phyloP scores from a whole-genome alignment of 1,140 invertebrate species.

The Popillia japonica region DNA sequence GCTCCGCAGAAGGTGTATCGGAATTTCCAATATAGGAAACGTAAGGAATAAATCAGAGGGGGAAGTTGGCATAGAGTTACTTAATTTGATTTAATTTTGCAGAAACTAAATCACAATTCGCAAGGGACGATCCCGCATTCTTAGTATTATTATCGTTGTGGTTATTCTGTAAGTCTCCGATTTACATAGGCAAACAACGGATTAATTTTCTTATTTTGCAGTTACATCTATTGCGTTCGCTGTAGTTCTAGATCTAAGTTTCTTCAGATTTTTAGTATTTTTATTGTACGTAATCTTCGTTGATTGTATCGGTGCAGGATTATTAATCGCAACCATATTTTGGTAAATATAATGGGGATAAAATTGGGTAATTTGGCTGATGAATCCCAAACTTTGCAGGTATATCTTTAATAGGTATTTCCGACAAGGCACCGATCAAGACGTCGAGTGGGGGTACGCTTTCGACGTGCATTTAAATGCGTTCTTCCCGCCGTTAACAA shows the following conservation, averaged over 20 bases:
- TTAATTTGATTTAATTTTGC: constrained; percentile 59
- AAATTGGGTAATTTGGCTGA: too few species aligned
- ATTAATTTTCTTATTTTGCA: constrained; percentile 62
- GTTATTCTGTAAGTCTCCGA: constrained; percentile 81
- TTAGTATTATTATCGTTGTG: constrained; percentile 90
- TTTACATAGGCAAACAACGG: constrained; percentile 3
- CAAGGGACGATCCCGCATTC: constrained; percentile 98
- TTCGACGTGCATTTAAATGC: constrained; percentile 99
- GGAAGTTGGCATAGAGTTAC: not conserved
- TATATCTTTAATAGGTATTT: constrained; percentile 90
- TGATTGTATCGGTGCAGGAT: constrained; percentile 90
- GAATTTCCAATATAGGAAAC: constrained; percentile 98
- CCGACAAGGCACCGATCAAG: constrained; percentile 72
- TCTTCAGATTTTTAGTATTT: constrained; percentile 84
- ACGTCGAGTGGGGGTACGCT: constrained; percentile 98
- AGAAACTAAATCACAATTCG: constrained; percentile 99
- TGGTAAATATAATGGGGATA: constrained; percentile 86
- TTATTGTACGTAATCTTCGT: constrained; percentile 93
- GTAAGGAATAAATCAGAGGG: constrained; percentile 74
- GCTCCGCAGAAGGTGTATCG: constrained; percentile 97
- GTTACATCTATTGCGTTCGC: constrained; percentile 92
- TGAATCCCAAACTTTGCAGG: constrained; percentile 75
- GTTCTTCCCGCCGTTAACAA: constrained; percentile 93
- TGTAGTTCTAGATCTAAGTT: constrained; percentile 78
- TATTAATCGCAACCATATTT: constrained; percentile 88